phyloP scores from a whole-genome alignment of 2,797 vertebrate species.

The Argentina silus region DNA sequence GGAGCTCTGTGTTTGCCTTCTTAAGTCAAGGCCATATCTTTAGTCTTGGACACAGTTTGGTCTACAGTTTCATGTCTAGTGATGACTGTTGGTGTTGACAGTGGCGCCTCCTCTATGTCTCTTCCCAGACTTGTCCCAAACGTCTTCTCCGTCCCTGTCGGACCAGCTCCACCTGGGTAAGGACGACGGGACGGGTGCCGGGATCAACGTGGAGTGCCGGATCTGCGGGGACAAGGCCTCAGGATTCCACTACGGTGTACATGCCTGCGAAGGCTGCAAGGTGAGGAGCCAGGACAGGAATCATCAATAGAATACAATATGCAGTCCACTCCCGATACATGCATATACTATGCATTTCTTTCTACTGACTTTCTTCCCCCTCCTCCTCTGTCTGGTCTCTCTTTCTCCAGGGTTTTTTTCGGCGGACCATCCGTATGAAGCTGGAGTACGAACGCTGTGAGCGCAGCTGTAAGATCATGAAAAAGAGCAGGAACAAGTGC shows the following conservation, averaged over 20 bases:
- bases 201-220: constrained; percentile 82
- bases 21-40: no score
- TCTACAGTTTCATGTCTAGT: no score
- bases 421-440: constrained; percentile 87
- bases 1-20: no score
- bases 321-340: no score
- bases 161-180: constrained; percentile 81
- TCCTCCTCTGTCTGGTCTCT: background rate
- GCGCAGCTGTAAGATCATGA: constrained; percentile 87
- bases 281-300: constrained; percentile 49
- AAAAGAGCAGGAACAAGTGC: constrained; percentile 89
- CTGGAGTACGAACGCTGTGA: constrained; percentile 86
- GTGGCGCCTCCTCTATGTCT: background rate
- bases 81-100: no score
- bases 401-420: constrained; percentile 84
- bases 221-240: constrained; percentile 88
- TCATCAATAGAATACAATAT: background rate
- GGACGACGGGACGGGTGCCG: constrained; percentile 69
- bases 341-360: no score
- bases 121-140: constrained; percentile 74
- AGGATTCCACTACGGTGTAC: constrained; percentile 87
- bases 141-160: constrained; percentile 76
- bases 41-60: no score
- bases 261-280: constrained; percentile 89
- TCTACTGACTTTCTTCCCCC: background rate